phyloP scores from a whole-genome alignment of 2,888 invertebrate species.

The Calameuta pallipes region DNA sequence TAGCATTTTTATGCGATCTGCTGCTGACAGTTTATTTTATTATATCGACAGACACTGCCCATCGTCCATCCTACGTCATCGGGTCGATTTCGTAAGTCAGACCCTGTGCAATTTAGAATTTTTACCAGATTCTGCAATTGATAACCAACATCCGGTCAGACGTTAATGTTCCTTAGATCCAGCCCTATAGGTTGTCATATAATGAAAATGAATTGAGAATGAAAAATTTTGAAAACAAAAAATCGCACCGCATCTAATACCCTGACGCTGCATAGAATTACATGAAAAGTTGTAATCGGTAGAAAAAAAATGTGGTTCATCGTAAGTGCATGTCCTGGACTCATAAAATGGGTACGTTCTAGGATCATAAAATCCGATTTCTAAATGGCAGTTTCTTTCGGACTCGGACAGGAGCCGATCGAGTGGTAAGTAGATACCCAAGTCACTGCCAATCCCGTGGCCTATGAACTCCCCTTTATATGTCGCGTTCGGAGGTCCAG shows the following conservation, averaged over 20 bases:
- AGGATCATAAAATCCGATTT: constrained; percentile 32
- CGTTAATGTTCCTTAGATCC: not conserved
- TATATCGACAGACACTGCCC: constrained; percentile 52
- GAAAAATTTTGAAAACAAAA: not conserved
- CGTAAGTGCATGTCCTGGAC: not conserved
- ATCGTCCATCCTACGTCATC: constrained; percentile 46
- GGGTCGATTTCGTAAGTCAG: constrained; percentile 30
- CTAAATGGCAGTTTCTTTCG: constrained; percentile 22
- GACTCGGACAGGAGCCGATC: not conserved
- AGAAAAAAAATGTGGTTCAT: not conserved
- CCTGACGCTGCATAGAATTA: not conserved
- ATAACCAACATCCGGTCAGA: not conserved
- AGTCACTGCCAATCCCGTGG: not conserved
- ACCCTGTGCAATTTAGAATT: not conserved
- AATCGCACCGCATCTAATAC: not conserved
- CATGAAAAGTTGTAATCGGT: not conserved
- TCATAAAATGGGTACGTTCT: not conserved
- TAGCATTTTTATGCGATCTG: constrained; percentile 66
- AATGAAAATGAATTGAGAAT: not conserved
- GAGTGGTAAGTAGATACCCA: not conserved
- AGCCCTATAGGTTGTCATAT: not conserved
- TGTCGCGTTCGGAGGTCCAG: not conserved
- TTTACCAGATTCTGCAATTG: not conserved
- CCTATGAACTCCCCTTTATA: not conserved
- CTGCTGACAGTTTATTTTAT: constrained; percentile 66